phyloP scores from a whole-genome alignment of 2,888 invertebrate genomes.

The Nomada ruficornis region DNA sequence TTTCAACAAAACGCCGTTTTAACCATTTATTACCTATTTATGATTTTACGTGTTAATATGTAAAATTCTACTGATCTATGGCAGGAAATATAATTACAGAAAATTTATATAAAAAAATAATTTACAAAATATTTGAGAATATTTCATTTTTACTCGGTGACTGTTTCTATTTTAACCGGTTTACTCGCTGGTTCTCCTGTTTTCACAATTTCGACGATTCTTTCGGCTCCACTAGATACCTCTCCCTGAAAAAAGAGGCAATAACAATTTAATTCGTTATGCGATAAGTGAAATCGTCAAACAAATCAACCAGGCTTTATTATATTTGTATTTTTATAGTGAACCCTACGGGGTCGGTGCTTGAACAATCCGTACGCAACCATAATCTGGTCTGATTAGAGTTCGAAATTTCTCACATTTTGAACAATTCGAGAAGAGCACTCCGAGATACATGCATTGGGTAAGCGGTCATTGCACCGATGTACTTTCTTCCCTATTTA shows the following conservation, averaged over 20 bases:
- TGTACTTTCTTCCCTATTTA: constrained; percentile 27
- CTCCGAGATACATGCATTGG: constrained; percentile 66
- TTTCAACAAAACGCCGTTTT: neutral
- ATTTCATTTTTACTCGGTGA: constrained; percentile 34
- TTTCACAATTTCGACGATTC: constrained; percentile 78
- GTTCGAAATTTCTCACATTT: constrained; percentile 69
- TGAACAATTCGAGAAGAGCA: constrained; percentile 66
- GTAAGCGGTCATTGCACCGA: constrained; percentile 68
- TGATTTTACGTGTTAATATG: neutral
- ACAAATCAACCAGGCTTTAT: constrained; percentile 33
- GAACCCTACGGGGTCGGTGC: constrained; percentile 83
- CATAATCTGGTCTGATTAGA: constrained; percentile 72
- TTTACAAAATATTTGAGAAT: neutral
- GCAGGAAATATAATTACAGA: neutral
- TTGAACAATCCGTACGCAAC: constrained; percentile 81
- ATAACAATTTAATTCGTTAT: neutral
- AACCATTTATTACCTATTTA: neutral
- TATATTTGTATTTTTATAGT: constrained; percentile 76
- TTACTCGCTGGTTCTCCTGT: constrained; percentile 78
- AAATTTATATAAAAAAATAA: neutral
- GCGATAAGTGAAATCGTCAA: neutral
- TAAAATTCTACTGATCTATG: neutral
- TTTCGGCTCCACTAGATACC: constrained; percentile 72
- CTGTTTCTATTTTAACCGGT: constrained; percentile 65
- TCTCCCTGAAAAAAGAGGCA: constrained; percentile 67